phyloP scores from a whole-genome alignment of 2,797 vertebrate genomes.

The Ctenopoma kingsleyae region DNA sequence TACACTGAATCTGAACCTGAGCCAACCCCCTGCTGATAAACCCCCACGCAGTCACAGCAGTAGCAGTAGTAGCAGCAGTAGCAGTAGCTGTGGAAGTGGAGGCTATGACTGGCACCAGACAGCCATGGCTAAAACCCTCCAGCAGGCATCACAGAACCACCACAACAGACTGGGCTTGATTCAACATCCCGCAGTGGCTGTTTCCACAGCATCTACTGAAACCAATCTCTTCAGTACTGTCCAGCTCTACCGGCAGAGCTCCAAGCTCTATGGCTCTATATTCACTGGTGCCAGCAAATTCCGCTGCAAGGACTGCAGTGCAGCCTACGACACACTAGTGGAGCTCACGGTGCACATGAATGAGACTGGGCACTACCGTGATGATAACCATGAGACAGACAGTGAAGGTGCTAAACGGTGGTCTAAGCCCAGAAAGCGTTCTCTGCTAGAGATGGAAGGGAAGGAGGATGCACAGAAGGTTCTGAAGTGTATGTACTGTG shows the following conservation, averaged over 20 bases:
- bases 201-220: slow-evolving; percentile 62
- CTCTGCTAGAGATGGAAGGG: slow-evolving; percentile 98
- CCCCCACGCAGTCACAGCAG: slow-evolving; percentile 91
- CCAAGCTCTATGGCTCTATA: slow-evolving; percentile 98
- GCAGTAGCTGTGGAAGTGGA: slow-evolving; percentile 94
- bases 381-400: slow-evolving; percentile 98
- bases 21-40: slow-evolving; percentile 90
- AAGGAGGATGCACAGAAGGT: slow-evolving; percentile 99
- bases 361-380: slow-evolving; percentile 97
- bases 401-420: slow-evolving; percentile 94
- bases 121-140: slow-evolving; percentile 95
- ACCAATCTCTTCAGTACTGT: slow-evolving; percentile 97
- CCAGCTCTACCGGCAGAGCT: slow-evolving; percentile 98
- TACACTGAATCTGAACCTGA: slow-evolving; percentile 93
- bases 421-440: slow-evolving; percentile 98
- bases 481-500: slow-evolving; percentile 99
- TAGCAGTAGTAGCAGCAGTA: slow-evolving; percentile 96
- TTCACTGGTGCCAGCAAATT: slow-evolving; percentile 99
- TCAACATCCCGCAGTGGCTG: slow-evolving; percentile 68
- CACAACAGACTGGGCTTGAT: slow-evolving; percentile 69
- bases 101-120: slow-evolving; percentile 99
- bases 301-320: slow-evolving; percentile 98
- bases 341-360: slow-evolving; percentile 99
- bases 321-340: slow-evolving; percentile 96
- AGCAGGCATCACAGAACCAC: slow-evolving; percentile 95